Base-by-base conservation (phyloP, 1,140 invertebrate species). In the Pachypeltis micranthus region DNA sequence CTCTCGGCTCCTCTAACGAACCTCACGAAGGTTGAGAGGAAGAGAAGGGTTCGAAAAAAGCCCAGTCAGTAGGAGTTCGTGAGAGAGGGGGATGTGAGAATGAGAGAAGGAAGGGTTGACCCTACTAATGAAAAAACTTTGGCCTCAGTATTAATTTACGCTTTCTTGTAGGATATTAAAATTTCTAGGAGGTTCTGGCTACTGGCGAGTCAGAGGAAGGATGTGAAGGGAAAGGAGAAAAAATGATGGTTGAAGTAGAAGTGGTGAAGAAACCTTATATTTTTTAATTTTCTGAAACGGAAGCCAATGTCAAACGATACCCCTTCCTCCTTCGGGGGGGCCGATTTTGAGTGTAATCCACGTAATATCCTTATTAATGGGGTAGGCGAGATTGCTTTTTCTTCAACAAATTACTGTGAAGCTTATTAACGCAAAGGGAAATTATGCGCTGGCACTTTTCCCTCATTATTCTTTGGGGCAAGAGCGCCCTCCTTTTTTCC, bases 281-380 rank as follows among this genome's bases (percentile, higher is more conserved):
- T 62, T 62, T 62, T 62, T 62, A 62, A 62, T 62, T 62, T 62
- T 62, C 61, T 56, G 56, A 62, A 62, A 54, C 60, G 60, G 61
- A 56, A 56, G 47, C 28, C 47, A 47, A 62, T 62, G 51, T 62
- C 61, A 62, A 62, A 62, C 61, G 61, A 62, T 62, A 55, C 51
- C 61, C 61, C 19, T 24, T 24, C 23, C 61, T 1, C 34, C 24
- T 27, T 29, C 25, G 21, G 21, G 23, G 19, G 51, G 47, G 4
- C 47, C 44, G 27, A 47, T 54, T 62, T 62, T 56, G 47, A 56
- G 47, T 34, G 61, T 62, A 62, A 62, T 62, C 61, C 61, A 62
- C 61, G 61, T 62, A 62, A 62, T 62, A 62, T 62, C 61, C 61
- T 62, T 62, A 62, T 62, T 62, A 62, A 62, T 54, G 61, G 61